A percentile compares a stretch with the other conserved stretches of the same genome.
phyloP scores from a whole-genome alignment of 2,888 invertebrate species.

The Neoaliturus tenellus region DNA sequence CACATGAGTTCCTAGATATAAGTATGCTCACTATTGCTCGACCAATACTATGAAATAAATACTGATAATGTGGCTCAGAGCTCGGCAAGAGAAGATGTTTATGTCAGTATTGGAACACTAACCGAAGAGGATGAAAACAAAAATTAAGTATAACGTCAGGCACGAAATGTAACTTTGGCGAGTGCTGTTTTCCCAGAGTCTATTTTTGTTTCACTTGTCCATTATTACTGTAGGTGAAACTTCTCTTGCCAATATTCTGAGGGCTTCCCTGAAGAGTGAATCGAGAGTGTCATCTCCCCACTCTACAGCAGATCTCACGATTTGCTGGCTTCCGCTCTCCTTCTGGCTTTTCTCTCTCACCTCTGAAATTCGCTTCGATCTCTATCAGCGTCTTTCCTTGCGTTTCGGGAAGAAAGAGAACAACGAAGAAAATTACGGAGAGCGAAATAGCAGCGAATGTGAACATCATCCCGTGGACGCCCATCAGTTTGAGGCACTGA shows the following conservation, averaged over 20 bases:
- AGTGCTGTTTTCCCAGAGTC: not conserved
- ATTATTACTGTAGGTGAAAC: not conserved
- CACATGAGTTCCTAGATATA: not conserved
- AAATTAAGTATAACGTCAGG: not conserved
- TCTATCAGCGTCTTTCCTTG: conserved; percentile 81
- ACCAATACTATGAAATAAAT: conserved; percentile 24
- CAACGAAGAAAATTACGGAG: conserved; percentile 78
- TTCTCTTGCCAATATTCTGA: not conserved
- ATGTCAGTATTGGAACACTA: not conserved
- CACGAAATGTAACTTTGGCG: not conserved
- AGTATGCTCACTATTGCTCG: not conserved
- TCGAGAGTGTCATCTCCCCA: not conserved
- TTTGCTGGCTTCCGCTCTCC: conserved; percentile 7
- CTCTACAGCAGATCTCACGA: not conserved
- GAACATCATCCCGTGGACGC: conserved; percentile 79
- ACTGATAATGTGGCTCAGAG: conserved; percentile 4
- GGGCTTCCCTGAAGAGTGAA: not conserved
- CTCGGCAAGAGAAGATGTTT: not conserved
- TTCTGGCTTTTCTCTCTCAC: conserved; percentile 27
- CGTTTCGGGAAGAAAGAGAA: conserved; percentile 81
- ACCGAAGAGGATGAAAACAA: not conserved
- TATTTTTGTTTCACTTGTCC: not conserved
- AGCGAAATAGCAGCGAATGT: conserved; percentile 79
- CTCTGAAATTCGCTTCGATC: conserved; percentile 75
- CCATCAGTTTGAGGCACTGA: conserved; percentile 71